phyloP scores from a whole-genome alignment of 2,113 vertebrate species.

The Delphinus delphis region DNA sequence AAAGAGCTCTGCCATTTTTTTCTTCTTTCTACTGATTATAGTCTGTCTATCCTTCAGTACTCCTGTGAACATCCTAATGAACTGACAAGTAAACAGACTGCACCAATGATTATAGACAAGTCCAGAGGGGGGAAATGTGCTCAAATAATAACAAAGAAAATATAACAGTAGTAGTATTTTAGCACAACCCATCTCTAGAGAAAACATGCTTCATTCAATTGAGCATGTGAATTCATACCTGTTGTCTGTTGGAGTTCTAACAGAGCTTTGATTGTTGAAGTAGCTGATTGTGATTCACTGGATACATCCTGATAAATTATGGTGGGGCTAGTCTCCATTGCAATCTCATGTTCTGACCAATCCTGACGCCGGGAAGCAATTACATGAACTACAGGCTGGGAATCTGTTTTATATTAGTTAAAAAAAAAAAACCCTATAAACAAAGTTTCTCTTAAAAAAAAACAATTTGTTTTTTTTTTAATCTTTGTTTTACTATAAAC shows the following conservation, averaged over 20 bases:
- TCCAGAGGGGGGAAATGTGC: slow-evolving; percentile 63
- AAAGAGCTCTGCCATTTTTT: neutral
- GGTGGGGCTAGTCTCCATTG: slow-evolving; percentile 94
- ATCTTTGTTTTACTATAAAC: slow-evolving; percentile 67
- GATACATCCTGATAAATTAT: slow-evolving; percentile 97
- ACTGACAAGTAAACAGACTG: slow-evolving; percentile 58
- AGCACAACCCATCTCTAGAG: slow-evolving; percentile 70
- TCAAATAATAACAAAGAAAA: slow-evolving; percentile 64
- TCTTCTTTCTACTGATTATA: neutral
- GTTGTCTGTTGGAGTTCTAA: slow-evolving; percentile 97
- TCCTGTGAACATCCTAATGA: slow-evolving; percentile 21
- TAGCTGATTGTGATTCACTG: slow-evolving; percentile 95
- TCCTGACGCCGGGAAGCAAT: slow-evolving; percentile 96
- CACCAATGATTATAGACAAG: slow-evolving; percentile 57
- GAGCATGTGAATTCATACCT: slow-evolving; percentile 85
- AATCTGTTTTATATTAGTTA: slow-evolving; percentile 85
- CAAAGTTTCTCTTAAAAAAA: slow-evolving; percentile 76
- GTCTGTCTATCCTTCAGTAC: neutral
- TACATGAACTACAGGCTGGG: slow-evolving; percentile 94
- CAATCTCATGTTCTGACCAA: slow-evolving; percentile 96
- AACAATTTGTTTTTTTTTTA: slow-evolving; percentile 50
- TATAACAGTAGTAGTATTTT: slow-evolving; percentile 65
- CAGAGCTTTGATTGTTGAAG: slow-evolving; percentile 97
- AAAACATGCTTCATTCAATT: slow-evolving; percentile 75
- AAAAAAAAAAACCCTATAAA: slow-evolving; percentile 78